A percentile compares a stretch with the other conserved stretches of the same genome.
Conservation (phyloP, 1,140 invertebrate genomes). For the Linepithema humile region DNA sequence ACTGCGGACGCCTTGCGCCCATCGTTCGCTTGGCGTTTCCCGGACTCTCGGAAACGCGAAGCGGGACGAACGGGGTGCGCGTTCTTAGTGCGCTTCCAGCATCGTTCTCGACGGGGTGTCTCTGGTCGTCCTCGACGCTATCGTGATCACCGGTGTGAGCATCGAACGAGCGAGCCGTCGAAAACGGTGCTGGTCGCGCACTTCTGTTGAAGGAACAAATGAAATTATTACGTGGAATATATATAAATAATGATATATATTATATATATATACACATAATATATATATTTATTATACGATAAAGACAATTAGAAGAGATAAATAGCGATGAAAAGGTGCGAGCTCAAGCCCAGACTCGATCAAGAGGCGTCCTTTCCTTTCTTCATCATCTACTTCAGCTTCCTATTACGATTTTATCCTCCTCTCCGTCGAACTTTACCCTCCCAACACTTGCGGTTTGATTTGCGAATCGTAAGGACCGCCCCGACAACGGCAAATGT, state of each 20-base stretch:
- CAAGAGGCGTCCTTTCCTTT: conserved; percentile 71
- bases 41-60: neutral
- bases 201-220: conserved; percentile 73
- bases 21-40: neutral
- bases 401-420: conserved; percentile 17
- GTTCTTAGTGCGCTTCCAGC: conserved; percentile 3
- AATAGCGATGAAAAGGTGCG: conserved; percentile 75
- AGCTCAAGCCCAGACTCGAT: conserved; percentile 74
- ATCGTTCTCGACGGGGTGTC: neutral
- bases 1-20: conserved; percentile 10
- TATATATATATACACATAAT: conserved; percentile 78
- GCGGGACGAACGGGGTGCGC: neutral
- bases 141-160: neutral
- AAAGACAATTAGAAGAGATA: conserved; percentile 75
- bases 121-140: neutral
- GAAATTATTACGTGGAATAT: conserved; percentile 81
- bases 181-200: conserved; percentile 1
- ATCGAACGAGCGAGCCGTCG: neutral
- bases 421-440: neutral
- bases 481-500: neutral
- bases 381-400: conserved; percentile 44
- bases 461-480: neutral
- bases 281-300: conserved; percentile 83
- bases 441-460: neutral
- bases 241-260: conserved; percentile 82